Conservation (phyloP, 2,888 invertebrate species). For the Alcis repandata region DNA sequence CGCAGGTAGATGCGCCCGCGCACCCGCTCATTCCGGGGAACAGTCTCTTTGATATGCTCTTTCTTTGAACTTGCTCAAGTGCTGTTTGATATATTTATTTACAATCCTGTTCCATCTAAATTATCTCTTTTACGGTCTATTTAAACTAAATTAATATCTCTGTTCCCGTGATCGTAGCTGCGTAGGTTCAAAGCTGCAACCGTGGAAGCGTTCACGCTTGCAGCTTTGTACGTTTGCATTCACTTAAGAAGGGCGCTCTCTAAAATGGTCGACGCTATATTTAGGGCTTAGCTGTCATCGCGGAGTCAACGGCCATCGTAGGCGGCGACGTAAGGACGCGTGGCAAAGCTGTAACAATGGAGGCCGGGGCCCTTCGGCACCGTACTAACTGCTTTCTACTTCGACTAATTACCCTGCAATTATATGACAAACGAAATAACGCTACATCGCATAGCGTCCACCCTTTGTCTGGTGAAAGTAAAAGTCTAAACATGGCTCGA, state of each 20-base stretch:
- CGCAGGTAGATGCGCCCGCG: conserved; percentile 70
- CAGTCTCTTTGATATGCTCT: conserved; percentile 60
- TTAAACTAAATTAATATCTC: conserved; percentile 19
- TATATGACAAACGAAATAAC: conserved; percentile 70
- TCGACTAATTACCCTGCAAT: conserved; percentile 65
- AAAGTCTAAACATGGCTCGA: conserved; percentile 59
- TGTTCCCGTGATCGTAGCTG: conserved; percentile 28
- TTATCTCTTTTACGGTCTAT: conserved; percentile 23
- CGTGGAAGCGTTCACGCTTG: conserved; percentile 9
- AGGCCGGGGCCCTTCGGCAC: conserved; percentile 9
- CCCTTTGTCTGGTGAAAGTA: conserved; percentile 75
- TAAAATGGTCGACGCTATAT: conserved; percentile 36
- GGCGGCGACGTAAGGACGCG: conserved; percentile 59
- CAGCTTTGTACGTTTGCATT: conserved; percentile 27
- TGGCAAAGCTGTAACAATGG: conserved; percentile 55
- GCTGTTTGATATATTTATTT: conserved; percentile 40
- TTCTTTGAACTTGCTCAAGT: conserved; percentile 59
- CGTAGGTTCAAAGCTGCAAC: conserved; percentile 36
- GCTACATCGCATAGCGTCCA: conserved; percentile 62
- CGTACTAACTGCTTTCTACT: conserved; percentile 49
- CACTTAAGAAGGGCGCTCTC: conserved; percentile 34
- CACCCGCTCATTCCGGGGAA: conserved; percentile 54
- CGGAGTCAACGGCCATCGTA: conserved; percentile 44
- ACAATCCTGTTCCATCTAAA: conserved; percentile 38
- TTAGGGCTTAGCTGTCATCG: conserved; percentile 32